Conservation (phyloP, 2,797 vertebrate genomes). For the Anguilla pacifica region DNA sequence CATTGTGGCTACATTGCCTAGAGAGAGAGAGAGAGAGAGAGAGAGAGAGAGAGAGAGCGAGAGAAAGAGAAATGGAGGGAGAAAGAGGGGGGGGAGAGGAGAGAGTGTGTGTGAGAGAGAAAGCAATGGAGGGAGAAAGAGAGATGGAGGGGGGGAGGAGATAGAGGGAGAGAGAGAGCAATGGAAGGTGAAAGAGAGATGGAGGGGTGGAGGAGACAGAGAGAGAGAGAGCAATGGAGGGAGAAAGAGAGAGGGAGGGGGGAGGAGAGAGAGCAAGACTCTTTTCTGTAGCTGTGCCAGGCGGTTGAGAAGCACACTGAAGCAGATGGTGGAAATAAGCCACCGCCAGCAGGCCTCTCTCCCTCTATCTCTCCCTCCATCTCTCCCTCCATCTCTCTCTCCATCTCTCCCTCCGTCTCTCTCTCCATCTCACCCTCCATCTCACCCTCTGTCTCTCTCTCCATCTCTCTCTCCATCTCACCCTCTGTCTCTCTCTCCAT, state of each 20-base stretch:
- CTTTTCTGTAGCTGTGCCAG: not conserved
- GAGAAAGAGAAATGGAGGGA: not conserved
- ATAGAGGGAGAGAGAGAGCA: not conserved
- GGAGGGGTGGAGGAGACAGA: not conserved
- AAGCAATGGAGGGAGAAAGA: no score
- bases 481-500: no score
- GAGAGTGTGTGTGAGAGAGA: not conserved
- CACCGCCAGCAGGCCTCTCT: not conserved
- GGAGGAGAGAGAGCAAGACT: not conserved
- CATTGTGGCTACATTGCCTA: conserved; percentile 17
- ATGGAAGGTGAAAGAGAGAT: no score
- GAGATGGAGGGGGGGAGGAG: not conserved
- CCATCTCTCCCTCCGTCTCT: no score
- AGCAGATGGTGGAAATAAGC: conserved; percentile 27
- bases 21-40: conserved; percentile 11
- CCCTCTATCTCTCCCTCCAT: no score
- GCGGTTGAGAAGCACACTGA: conserved; percentile 1
- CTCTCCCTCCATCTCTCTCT: no score
- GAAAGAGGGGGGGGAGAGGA: not conserved
- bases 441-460: no score
- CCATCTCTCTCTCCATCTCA: no score
- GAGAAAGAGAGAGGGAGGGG: not conserved
- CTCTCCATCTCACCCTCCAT: no score
- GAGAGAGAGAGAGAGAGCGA: not conserved
- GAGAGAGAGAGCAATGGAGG: not conserved